Evolutionary conservation across 2,797 vertebrate species (phyloP).

Genomic region (Scarus forsteni): DNA sequence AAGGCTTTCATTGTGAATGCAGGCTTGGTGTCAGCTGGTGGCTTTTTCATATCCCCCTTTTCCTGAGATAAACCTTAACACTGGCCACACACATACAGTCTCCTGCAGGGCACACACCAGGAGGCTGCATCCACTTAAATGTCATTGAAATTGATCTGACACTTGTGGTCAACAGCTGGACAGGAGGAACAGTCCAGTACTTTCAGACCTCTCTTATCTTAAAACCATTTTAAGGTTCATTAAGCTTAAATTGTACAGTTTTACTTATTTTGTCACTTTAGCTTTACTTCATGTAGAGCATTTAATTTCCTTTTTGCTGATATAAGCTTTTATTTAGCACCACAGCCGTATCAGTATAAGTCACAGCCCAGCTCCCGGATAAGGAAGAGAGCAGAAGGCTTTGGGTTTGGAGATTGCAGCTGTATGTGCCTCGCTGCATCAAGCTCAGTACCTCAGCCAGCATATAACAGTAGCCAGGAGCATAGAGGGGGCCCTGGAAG

Average conservation of each 20-base stretch:
- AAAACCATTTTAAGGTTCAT: slow-evolving; percentile 27
- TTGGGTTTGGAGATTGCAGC: slow-evolving; percentile 74
- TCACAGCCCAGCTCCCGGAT: slow-evolving; percentile 23
- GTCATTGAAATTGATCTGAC: slow-evolving; percentile 55
- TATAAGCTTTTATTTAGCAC: slow-evolving; percentile 4
- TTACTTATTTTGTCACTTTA: slow-evolving; percentile 24
- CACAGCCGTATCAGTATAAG: slow-evolving; percentile 22
- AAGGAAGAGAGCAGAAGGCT: slow-evolving; percentile 39
- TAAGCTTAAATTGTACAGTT: slow-evolving; percentile 26
- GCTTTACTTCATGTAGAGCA: slow-evolving; percentile 29
- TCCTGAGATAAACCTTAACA: slow-evolving; percentile 30
- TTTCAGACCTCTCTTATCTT: slow-evolving; percentile 16
- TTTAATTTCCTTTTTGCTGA: slow-evolving; percentile 14
- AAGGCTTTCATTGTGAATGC: slow-evolving; percentile 1
- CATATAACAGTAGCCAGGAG: slow-evolving; percentile 60
- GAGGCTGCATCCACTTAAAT: slow-evolving; percentile 54
- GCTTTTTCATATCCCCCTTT: neutral
- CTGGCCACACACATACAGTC: slow-evolving; percentile 4
- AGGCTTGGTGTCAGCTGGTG: slow-evolving; percentile 8
- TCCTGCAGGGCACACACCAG: slow-evolving; percentile 37
- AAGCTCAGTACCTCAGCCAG: slow-evolving; percentile 70
- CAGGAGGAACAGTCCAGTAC: slow-evolving; percentile 7
- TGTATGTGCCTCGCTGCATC: slow-evolving; percentile 73
- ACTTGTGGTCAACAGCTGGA: slow-evolving; percentile 53
- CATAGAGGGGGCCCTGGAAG: slow-evolving; percentile 64